phyloP scores from a whole-genome alignment of 2,113 vertebrate genomes.

The Menidia beryllina region DNA sequence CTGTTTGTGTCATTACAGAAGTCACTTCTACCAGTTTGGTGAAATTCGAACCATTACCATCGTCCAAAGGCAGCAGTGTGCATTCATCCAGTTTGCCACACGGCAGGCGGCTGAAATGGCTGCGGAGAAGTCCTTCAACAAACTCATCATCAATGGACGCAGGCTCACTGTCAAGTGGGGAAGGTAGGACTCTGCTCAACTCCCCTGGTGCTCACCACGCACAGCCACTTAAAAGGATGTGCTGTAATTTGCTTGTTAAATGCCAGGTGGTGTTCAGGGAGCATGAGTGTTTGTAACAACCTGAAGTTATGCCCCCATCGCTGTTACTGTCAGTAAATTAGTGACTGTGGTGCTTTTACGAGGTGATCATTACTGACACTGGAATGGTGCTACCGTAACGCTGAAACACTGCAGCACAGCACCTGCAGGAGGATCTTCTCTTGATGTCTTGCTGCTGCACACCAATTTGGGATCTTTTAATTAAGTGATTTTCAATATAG shows the following conservation, averaged over 20 bases:
- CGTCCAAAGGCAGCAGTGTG: slow-evolving; percentile 96
- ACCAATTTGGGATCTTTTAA: not conserved
- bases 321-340: slow-evolving; percentile 4
- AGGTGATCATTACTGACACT: slow-evolving; percentile 6
- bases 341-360: not conserved
- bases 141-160: slow-evolving; percentile 95
- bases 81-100: slow-evolving; percentile 98
- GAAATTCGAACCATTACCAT: slow-evolving; percentile 97
- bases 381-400: not conserved
- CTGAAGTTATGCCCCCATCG: not conserved
- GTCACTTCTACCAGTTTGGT: slow-evolving; percentile 98
- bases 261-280: not conserved
- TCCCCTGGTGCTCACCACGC: not conserved
- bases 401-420: no score
- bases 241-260: slow-evolving; percentile 31
- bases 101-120: slow-evolving; percentile 92
- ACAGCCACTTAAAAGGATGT: not conserved
- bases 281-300: not conserved
- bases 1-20: slow-evolving; percentile 78
- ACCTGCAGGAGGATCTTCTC: not conserved
- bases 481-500: not conserved
- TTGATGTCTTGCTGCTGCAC: not conserved
- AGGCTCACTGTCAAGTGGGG: slow-evolving; percentile 99
- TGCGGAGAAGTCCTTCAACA: slow-evolving; percentile 98
- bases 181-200: slow-evolving; percentile 81